Evolutionary conservation across 2,113 vertebrate species (phyloP).

Genomic region (Oncorhynchus tshawytscha): DNA sequence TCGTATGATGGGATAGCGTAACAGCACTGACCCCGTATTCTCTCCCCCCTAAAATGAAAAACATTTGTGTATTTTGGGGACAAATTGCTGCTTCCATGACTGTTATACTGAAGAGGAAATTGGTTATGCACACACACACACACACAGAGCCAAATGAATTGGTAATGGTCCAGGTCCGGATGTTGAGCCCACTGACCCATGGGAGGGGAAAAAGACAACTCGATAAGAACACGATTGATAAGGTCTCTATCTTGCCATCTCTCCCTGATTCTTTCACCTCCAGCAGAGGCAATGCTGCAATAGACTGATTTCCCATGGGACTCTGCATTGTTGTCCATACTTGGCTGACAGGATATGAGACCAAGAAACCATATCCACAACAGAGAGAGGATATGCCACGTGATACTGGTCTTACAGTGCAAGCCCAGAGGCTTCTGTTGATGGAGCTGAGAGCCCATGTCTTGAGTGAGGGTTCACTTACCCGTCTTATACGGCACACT

Average conservation of each 20-base stretch:
- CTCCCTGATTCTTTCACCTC: slow-evolving; percentile 44
- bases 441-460: neutral
- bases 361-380: neutral
- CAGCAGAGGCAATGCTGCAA: slow-evolving; percentile 38
- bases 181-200: neutral
- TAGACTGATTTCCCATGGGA: slow-evolving; percentile 62
- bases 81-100: neutral
- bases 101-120: neutral
- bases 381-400: neutral
- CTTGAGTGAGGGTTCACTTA: neutral
- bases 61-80: neutral
- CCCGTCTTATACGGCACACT: no score
- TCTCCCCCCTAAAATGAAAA: neutral
- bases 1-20: no score
- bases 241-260: slow-evolving; percentile 17
- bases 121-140: neutral
- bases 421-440: neutral
- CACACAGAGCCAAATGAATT: neutral
- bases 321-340: slow-evolving; percentile 40
- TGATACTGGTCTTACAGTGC: neutral
- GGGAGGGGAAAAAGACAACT: neutral
- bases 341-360: neutral
- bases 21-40: no score
- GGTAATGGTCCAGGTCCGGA: neutral
- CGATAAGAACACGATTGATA: neutral